Percentiles rank a stretch among this genome's conserved stretches.
Conservation (phyloP, 1,140 invertebrate species). For the Habropoda laboriosa region DNA sequence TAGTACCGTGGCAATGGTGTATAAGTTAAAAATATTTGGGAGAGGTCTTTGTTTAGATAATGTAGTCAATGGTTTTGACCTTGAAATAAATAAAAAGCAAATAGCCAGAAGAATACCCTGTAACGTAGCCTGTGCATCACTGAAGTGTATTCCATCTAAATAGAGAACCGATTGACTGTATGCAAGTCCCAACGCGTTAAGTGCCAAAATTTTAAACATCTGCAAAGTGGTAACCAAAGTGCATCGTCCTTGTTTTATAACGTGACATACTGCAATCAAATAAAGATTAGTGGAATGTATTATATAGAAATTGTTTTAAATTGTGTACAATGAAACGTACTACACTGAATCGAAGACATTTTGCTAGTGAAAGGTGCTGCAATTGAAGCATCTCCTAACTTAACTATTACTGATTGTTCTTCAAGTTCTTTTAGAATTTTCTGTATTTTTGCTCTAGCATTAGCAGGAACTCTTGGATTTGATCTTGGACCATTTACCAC, state of each 20-base stretch:
- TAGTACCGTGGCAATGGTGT: constrained; percentile 97
- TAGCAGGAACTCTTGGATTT: constrained; percentile 71
- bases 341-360: constrained; percentile 97
- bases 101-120: constrained; percentile 96
- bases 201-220: constrained; percentile 99
- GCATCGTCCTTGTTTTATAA: constrained; percentile 99
- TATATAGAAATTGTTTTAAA: background rate
- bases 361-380: constrained; percentile 99
- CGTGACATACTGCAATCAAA: constrained; percentile 93
- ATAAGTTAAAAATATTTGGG: constrained; percentile 99
- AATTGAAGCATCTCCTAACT: constrained; percentile 98
- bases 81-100: constrained; percentile 98
- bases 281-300: constrained; percentile 9
- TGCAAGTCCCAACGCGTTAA: constrained; percentile 98
- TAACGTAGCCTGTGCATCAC: constrained; percentile 97
- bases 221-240: constrained; percentile 99
- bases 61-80: constrained; percentile 97
- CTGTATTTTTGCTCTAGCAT: constrained; percentile 84
- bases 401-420: constrained; percentile 93
- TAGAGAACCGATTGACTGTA: constrained; percentile 99
- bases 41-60: constrained; percentile 96
- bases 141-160: constrained; percentile 98
- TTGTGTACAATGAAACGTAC: constrained; percentile 83
- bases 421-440: constrained; percentile 95
- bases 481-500: constrained; percentile 65